Evolutionary conservation across 2,888 invertebrate species (phyloP).

Genomic region (Agonopterix arenella): DNA sequence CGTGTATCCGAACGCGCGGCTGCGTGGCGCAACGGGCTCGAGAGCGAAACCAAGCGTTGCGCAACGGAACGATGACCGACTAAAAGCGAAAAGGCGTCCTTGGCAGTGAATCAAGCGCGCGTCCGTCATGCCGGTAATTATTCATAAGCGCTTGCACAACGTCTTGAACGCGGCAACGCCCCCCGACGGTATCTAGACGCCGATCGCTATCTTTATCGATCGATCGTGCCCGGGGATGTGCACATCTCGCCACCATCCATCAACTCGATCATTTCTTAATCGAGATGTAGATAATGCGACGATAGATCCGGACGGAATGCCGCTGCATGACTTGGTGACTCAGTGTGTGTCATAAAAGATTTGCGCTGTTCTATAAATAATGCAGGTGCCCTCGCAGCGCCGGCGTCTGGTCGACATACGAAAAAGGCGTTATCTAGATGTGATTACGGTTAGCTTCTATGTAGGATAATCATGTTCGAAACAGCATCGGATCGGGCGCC

Average conservation of each 20-base stretch:
- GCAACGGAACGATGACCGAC: conserved; percentile 47
- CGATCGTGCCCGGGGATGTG: conserved; percentile 19
- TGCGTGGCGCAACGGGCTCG: conserved; percentile 29
- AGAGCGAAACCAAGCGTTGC: conserved; percentile 37
- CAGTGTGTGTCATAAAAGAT: conserved; percentile 31
- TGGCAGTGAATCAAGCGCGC: conserved; percentile 53
- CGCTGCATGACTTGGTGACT: conserved; percentile 22
- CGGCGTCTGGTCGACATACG: conserved; percentile 37
- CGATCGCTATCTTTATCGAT: conserved; percentile 45
- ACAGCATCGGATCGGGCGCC: conserved; percentile 18
- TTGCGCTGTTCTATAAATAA: conserved; percentile 33
- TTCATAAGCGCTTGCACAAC: conserved; percentile 53
- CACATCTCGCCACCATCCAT: conserved; percentile 23
- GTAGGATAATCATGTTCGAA: conserved; percentile 28
- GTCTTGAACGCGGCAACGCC: conserved; percentile 18
- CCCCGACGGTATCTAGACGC: conserved; percentile 16
- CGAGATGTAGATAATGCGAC: conserved; percentile 14
- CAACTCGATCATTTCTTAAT: conserved; percentile 22
- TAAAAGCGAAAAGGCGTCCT: conserved; percentile 61
- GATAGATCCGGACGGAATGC: not conserved
- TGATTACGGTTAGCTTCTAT: conserved; percentile 23
- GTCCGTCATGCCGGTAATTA: conserved; percentile 49
- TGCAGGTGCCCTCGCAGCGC: conserved; percentile 42
- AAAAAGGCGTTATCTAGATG: conserved; percentile 40
- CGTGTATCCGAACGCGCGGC: conserved; percentile 6